A percentile compares a stretch with the other conserved stretches of the same genome.
Conservation (phyloP, 2,888 invertebrate genomes). For the Cryptus viduatorius region DNA sequence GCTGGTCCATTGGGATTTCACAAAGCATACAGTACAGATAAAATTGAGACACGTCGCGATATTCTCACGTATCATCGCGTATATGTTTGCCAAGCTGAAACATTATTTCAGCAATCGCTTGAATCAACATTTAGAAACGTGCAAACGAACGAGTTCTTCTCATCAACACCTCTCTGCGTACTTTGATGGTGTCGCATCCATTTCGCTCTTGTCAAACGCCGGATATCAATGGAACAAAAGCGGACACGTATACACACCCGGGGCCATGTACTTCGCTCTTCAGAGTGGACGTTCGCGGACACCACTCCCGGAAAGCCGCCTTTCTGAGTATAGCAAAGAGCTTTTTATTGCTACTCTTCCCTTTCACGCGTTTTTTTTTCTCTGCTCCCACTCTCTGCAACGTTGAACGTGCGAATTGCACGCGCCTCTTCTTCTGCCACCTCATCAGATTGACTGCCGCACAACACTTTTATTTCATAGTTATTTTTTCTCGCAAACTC, state of each 20-base stretch:
- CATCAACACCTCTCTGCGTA: conserved; percentile 33
- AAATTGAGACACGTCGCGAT: not conserved
- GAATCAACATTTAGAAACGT: conserved; percentile 30
- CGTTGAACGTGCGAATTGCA: not conserved
- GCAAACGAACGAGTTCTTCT: conserved; percentile 39
- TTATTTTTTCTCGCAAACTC: not conserved
- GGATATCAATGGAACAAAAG: conserved; percentile 56
- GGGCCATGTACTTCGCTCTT: conserved; percentile 42
- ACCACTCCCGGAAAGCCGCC: conserved; percentile 46
- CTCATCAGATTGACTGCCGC: conserved; percentile 12
- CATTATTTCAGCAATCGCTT: conserved; percentile 46
- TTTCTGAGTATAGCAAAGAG: conserved; percentile 38
- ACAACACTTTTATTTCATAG: not conserved
- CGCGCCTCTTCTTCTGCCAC: not conserved
- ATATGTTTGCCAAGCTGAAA: conserved; percentile 44
- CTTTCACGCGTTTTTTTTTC: conserved; percentile 3
- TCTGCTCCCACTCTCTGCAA: not conserved
- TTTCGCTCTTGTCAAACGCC: conserved; percentile 33
- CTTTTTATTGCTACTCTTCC: conserved; percentile 42
- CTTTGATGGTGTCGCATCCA: conserved; percentile 16
- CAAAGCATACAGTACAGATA: not conserved
- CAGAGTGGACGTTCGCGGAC: conserved; percentile 35
- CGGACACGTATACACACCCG: conserved; percentile 43
- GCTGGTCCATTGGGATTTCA: not conserved
- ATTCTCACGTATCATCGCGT: not conserved